Evolutionary conservation across 35 echinoderm and acorn worm genomes (phyloP).

Genomic region (Nesometra sesokonis): DNA sequence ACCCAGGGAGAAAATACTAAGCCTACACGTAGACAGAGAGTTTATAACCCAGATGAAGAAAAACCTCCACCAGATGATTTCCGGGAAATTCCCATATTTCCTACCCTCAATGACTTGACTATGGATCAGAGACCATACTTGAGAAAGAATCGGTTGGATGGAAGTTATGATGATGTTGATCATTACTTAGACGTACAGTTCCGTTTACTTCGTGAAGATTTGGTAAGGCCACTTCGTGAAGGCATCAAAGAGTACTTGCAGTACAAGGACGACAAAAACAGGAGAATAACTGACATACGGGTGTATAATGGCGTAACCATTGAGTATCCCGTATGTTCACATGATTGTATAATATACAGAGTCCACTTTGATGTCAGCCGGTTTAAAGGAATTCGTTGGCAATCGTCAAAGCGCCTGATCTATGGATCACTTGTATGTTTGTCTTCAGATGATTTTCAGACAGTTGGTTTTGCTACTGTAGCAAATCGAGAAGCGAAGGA

Average conservation of each 20-base stretch:
- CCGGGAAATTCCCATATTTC: slow-evolving; percentile 28
- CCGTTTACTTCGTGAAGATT: slow-evolving; percentile 41
- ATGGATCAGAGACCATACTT: slow-evolving; percentile 5
- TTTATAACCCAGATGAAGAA: background rate
- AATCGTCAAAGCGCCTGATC: slow-evolving; percentile 29
- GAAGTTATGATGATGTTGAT: slow-evolving; percentile 20
- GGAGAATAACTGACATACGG: slow-evolving; percentile 3
- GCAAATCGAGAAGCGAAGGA: slow-evolving; percentile 26
- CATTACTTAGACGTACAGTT: slow-evolving; percentile 56
- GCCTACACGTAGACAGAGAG: background rate
- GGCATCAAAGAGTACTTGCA: slow-evolving; percentile 22
- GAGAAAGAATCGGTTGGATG: slow-evolving; percentile 7
- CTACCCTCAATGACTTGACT: slow-evolving; percentile 12
- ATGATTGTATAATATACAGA: slow-evolving; percentile 12
- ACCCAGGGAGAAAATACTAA: background rate
- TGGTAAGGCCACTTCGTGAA: slow-evolving; percentile 37
- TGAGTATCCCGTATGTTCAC: background rate
- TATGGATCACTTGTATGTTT: slow-evolving; percentile 78
- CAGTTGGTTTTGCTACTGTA: slow-evolving; percentile 46
- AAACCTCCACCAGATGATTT: slow-evolving; percentile 37
- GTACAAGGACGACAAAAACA: background rate
- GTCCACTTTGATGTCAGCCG: slow-evolving; percentile 30
- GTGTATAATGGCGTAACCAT: slow-evolving; percentile 17
- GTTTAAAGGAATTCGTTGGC: slow-evolving; percentile 39
- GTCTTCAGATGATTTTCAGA: slow-evolving; percentile 58